phyloP scores from a whole-genome alignment of 2,113 vertebrate genomes.

The Paradisaea rubra region DNA sequence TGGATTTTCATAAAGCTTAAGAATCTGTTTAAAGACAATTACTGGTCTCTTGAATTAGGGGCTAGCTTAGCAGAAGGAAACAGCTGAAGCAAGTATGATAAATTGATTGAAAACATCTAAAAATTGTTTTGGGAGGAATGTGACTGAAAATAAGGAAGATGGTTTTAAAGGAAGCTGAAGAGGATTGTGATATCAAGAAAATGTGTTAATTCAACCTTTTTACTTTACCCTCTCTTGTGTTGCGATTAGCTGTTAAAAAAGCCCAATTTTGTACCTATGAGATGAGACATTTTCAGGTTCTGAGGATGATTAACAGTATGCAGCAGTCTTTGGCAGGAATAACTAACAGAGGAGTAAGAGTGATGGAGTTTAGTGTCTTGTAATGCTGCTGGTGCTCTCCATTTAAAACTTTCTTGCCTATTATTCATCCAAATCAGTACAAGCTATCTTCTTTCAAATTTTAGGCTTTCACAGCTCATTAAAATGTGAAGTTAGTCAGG shows the following conservation, averaged over 20 bases:
- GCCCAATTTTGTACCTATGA: neutral
- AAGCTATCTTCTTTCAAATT: neutral
- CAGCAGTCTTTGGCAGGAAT: neutral
- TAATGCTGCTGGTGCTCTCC: neutral
- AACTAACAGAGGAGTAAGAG: neutral
- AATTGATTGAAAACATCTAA: neutral
- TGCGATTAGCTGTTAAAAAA: neutral
- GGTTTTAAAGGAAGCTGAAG: neutral
- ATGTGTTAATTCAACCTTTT: neutral
- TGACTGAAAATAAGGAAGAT: neutral
- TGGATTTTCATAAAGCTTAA: neutral
- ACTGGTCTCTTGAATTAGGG: neutral
- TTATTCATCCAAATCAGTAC: neutral
- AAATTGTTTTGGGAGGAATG: neutral
- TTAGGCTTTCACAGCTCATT: constrained; percentile 25
- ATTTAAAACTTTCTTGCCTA: neutral
- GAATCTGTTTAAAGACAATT: neutral
- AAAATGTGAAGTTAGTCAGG: constrained; percentile 9
- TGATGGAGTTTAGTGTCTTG: neutral
- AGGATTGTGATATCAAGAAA: neutral
- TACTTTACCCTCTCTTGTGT: neutral
- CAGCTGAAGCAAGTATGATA: neutral
- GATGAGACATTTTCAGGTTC: neutral
- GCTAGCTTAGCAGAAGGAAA: neutral
- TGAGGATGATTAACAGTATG: neutral